phyloP scores from a whole-genome alignment of 2,888 invertebrate species.

The Hybos culiciformis region DNA sequence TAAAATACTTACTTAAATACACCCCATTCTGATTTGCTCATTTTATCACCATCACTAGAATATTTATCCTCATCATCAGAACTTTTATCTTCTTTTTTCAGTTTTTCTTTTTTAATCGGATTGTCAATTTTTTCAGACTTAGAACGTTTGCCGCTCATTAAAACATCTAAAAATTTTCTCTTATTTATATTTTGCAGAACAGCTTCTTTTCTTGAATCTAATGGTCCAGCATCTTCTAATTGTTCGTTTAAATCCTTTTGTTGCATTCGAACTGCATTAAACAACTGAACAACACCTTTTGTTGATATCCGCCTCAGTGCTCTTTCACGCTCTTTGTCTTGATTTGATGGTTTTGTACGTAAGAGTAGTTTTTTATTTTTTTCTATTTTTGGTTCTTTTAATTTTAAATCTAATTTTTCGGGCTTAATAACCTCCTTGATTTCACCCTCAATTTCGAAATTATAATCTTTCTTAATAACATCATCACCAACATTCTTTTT shows the following conservation, averaged over 20 bases:
- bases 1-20: conserved; percentile 39
- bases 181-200: conserved; percentile 57
- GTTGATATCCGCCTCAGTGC: conserved; percentile 72
- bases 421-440: conserved; percentile 37
- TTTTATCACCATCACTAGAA: conserved; percentile 19
- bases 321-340: conserved; percentile 65
- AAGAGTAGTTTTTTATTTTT: conserved; percentile 10
- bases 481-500: conserved; percentile 37
- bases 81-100: conserved; percentile 37
- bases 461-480: conserved; percentile 37
- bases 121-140: conserved; percentile 40
- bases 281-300: conserved; percentile 83
- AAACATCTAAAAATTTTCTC: conserved; percentile 58
- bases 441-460: conserved; percentile 56
- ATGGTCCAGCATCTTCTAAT: conserved; percentile 53
- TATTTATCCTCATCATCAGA: conserved; percentile 31
- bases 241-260: conserved; percentile 63
- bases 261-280: conserved; percentile 78
- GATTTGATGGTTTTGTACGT: conserved; percentile 58
- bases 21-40: conserved; percentile 43
- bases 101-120: conserved; percentile 38
- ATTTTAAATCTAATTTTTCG: conserved; percentile 19
- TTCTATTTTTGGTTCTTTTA: conserved; percentile 27
- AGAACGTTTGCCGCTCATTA: conserved; percentile 51
- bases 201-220: conserved; percentile 66